These are phyloP conservation scores for Cephalophus harveyi DNA, from an alignment of 2,113 vertebrate genomes.

Conservation along the genomic window DNA sequence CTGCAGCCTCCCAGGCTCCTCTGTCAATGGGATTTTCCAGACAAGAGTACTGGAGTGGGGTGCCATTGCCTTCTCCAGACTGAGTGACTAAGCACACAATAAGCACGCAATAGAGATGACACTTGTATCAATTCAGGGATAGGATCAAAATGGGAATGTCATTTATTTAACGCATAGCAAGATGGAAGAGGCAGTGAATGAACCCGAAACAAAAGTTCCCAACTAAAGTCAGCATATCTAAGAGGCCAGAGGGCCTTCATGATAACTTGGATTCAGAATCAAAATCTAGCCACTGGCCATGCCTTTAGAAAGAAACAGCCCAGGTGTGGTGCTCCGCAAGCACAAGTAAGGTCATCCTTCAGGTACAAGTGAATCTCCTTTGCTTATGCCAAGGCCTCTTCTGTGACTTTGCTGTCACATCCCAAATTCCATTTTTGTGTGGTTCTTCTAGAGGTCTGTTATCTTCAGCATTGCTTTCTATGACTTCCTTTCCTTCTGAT, in stretches of 20 bases:
- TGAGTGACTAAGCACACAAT: background rate
- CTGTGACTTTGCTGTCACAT: background rate
- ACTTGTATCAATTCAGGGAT: background rate
- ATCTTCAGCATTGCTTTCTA: background rate
- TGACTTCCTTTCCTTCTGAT: background rate
- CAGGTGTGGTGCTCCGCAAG: background rate
- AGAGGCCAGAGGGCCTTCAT: background rate
- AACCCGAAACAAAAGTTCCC: background rate
- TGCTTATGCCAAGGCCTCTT: background rate
- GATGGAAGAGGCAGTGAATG: background rate
- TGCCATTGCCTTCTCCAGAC: background rate
- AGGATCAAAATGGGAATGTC: background rate
- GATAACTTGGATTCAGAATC: background rate
- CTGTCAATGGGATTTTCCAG: accelerated
- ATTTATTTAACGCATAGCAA: background rate
- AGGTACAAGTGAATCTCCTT: background rate
- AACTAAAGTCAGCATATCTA: background rate
- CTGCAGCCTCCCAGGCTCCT: background rate
- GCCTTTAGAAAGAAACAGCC: background rate
- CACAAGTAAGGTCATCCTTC: background rate
- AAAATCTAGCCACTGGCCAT: background rate
- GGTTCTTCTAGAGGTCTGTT: background rate
- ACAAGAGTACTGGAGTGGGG: background rate
- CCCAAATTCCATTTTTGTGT: background rate
- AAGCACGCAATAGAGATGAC: background rate